Percentiles rank a stretch among this genome's conserved stretches.
phyloP scores from a whole-genome alignment of 2,113 vertebrate genomes.

The Calidris pygmaea region DNA sequence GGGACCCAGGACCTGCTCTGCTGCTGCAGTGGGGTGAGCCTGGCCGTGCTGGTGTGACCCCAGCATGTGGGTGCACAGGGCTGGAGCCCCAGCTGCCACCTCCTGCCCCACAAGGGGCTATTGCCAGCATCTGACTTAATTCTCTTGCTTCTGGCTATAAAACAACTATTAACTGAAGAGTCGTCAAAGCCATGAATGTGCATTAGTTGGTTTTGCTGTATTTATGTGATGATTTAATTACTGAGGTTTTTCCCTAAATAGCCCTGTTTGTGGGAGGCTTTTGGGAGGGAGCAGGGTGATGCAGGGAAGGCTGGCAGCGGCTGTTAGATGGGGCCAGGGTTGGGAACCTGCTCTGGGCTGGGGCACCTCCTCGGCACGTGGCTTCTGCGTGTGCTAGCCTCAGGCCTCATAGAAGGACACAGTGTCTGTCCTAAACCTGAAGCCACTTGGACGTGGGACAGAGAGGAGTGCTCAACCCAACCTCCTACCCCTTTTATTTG shows the following conservation, averaged over 20 bases:
- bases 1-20: not conserved
- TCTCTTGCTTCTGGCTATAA: not conserved
- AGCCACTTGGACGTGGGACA: not conserved
- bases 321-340: not conserved
- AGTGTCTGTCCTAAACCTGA: not conserved
- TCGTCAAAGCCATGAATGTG: rapidly evolving
- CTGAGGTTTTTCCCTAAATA: not conserved
- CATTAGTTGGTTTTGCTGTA: not conserved
- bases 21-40: not conserved
- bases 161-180: not conserved
- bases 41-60: not conserved
- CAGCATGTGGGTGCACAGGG: not conserved
- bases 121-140: not conserved
- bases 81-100: not conserved
- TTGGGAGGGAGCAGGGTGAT: rapidly evolving
- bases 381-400: rapidly evolving
- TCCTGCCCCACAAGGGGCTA: not conserved
- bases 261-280: not conserved
- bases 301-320: not conserved
- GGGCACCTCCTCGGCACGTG: not conserved
- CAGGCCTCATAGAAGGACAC: rapidly evolving
- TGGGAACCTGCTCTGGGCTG: not conserved
- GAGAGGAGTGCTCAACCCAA: not conserved
- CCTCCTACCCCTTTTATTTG: not conserved
- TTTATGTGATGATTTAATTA: not conserved